Percentiles rank a stretch among this genome's conserved stretches.
These are phyloP conservation scores for Brachyptera risi DNA, from an alignment of 2,888 invertebrate genomes.

Conservation along the genomic window DNA sequence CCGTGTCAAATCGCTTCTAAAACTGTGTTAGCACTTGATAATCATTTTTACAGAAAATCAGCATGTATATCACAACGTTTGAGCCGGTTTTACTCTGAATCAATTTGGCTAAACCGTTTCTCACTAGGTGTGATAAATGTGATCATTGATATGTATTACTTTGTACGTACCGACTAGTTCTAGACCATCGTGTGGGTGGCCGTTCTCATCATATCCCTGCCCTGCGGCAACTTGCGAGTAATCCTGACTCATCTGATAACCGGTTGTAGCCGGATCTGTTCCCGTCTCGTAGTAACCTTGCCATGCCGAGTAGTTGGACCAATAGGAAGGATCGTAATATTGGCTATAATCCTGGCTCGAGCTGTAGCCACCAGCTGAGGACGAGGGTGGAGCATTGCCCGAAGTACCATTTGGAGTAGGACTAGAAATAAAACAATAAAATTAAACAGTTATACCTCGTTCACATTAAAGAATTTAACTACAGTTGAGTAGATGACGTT, in stretches of 20 bases:
- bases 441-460: neutral
- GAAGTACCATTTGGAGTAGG: slow-evolving; percentile 20
- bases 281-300: slow-evolving; percentile 59
- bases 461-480: slow-evolving; percentile 6
- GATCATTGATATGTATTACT: too few relatives aligned
- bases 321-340: slow-evolving; percentile 81
- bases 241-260: slow-evolving; percentile 25
- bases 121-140: too few relatives aligned
- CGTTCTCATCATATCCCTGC: slow-evolving; percentile 28
- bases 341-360: slow-evolving; percentile 59
- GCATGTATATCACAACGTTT: too few relatives aligned
- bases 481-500: too few relatives aligned
- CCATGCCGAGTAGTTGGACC: slow-evolving; percentile 85
- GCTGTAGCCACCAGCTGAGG: slow-evolving; percentile 38
- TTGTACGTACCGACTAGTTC: slow-evolving; percentile 64
- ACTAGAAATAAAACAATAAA: slow-evolving; percentile 20
- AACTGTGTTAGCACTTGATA: too few relatives aligned
- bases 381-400: slow-evolving; percentile 39
- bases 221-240: slow-evolving; percentile 26
- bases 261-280: slow-evolving; percentile 46
- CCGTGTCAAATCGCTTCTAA: too few relatives aligned
- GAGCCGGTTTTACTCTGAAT: too few relatives aligned
- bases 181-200: slow-evolving; percentile 55
- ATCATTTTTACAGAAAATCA: too few relatives aligned
- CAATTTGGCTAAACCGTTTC: too few relatives aligned